Conservation (phyloP, 2,113 vertebrate genomes). For the Noturus placidus region DNA sequence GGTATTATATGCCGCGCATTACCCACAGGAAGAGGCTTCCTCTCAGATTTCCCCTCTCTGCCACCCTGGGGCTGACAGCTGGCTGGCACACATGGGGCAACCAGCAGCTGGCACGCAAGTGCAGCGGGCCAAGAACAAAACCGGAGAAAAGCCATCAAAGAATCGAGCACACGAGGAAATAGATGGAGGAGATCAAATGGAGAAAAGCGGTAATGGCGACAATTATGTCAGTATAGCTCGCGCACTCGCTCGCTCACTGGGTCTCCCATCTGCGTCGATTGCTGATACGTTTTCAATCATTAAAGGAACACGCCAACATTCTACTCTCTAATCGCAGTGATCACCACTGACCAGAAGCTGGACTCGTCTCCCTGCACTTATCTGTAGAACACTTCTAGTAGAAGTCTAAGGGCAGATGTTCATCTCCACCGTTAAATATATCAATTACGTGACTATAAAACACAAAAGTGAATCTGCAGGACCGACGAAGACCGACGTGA, state of each 20-base stretch:
- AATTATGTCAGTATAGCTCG: not conserved
- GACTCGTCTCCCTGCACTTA: not conserved
- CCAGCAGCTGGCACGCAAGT: slow-evolving; percentile 40
- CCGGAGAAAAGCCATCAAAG: slow-evolving; percentile 23
- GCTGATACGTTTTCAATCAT: not conserved
- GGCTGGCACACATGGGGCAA: slow-evolving; percentile 39
- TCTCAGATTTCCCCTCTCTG: slow-evolving; percentile 17
- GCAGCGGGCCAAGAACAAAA: slow-evolving; percentile 10
- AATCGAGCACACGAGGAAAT: not conserved
- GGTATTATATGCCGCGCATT: slow-evolving; percentile 41
- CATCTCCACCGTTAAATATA: not conserved
- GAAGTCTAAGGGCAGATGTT: not conserved
- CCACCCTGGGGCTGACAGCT: slow-evolving; percentile 43
- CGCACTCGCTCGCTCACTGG: not conserved
- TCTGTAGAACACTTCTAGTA: not conserved
- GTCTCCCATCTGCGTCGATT: slow-evolving; percentile 14
- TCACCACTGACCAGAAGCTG: not conserved
- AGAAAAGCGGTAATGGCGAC: slow-evolving; percentile 6
- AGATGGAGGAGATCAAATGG: not conserved
- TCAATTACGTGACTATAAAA: not conserved
- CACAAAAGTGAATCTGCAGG: not conserved
- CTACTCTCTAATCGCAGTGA: not conserved
- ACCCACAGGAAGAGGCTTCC: slow-evolving; percentile 16
- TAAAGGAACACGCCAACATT: not conserved
- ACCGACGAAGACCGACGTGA: not conserved